A percentile compares a stretch with the other conserved stretches of the same genome.
Conservation (phyloP, 2,113 vertebrate species). For the Grammomys dolichurus region DNA sequence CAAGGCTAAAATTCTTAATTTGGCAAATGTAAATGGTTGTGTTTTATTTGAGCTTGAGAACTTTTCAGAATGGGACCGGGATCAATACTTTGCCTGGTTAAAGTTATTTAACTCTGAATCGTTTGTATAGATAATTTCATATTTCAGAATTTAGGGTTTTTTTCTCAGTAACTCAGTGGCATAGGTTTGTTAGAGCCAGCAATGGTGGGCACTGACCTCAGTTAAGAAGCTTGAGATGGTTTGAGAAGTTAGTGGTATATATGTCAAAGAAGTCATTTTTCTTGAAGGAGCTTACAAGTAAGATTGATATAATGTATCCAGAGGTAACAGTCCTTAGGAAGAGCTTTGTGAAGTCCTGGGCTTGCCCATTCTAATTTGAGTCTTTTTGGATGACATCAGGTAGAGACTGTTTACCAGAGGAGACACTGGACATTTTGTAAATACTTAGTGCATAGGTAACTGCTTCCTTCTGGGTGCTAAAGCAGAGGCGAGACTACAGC, state of each 20-base stretch:
- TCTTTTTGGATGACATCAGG: conserved; percentile 19
- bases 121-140: neutral
- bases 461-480: neutral
- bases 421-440: neutral
- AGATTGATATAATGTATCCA: neutral
- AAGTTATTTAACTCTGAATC: conserved; percentile 29
- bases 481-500: neutral
- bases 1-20: conserved; percentile 15
- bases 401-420: neutral
- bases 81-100: neutral
- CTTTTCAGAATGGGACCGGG: neutral
- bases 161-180: neutral
- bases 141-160: neutral
- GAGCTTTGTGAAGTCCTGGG: neutral
- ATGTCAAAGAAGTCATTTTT: neutral
- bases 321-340: conserved; percentile 18
- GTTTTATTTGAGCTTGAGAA: conserved; percentile 20
- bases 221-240: neutral
- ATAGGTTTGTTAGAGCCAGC: neutral
- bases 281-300: neutral
- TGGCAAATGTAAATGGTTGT: neutral
- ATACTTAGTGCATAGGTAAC: neutral
- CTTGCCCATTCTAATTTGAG: neutral
- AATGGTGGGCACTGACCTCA: neutral
- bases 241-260: neutral